Evolutionary conservation across 2,888 invertebrate species (phyloP).

Genomic region (Aspidiotus destructor): DNA sequence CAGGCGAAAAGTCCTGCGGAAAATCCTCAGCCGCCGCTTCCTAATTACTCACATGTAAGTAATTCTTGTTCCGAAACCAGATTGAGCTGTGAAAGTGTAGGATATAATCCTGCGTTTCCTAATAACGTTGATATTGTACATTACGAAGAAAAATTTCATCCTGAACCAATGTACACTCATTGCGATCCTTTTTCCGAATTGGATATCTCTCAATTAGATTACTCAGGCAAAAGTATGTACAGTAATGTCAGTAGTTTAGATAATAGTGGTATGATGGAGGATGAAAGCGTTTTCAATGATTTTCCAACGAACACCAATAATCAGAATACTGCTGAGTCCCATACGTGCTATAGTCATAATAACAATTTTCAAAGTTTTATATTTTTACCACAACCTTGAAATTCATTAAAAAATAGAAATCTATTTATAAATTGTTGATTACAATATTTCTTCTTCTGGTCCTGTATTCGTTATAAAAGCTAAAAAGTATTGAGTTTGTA

Average conservation of each 20-base stretch:
- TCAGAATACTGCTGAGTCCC: conserved; percentile 3
- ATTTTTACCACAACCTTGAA: conserved; percentile 21
- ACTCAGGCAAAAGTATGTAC: conserved; percentile 15
- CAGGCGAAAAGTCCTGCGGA: not conserved
- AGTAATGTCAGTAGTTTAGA: conserved; percentile 16
- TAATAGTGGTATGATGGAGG: conserved; percentile 7
- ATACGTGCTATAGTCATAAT: conserved; percentile 21
- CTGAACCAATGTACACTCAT: conserved; percentile 10
- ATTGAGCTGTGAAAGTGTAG: conserved; percentile 2
- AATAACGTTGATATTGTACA: conserved; percentile 4
- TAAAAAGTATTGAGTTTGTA: too few species aligned
- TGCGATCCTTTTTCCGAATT: conserved; percentile 24
- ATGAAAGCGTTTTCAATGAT: conserved; percentile 18
- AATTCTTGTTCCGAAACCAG: conserved; percentile 9
- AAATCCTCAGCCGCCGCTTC: not conserved
- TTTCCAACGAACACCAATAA: not conserved
- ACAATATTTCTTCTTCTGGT: not conserved
- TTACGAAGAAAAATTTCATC: conserved; percentile 15
- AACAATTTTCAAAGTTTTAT: conserved; percentile 26
- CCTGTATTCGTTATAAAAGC: not conserved
- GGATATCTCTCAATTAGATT: conserved; percentile 23
- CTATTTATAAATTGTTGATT: not conserved
- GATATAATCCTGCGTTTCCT: conserved; percentile 1
- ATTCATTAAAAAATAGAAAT: not conserved
- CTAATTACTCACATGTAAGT: conserved; percentile 12